Conservation (phyloP, 2,888 invertebrate genomes). For the Entomobrya multifasciata region DNA sequence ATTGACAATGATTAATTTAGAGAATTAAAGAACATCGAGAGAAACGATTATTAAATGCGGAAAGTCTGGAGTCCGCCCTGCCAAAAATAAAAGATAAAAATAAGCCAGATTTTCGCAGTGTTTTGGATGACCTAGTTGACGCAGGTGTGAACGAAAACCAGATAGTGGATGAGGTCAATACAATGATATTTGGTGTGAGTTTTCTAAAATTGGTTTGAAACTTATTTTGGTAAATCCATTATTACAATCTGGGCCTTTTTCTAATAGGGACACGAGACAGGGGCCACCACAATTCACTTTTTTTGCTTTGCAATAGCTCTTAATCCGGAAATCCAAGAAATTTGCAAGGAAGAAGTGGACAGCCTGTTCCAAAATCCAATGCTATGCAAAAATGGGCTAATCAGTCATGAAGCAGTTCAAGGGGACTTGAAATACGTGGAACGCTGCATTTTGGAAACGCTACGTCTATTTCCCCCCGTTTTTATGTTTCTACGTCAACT, state of each 20-base stretch:
- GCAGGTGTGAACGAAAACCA: conserved; percentile 32
- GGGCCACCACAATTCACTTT: conserved; percentile 29
- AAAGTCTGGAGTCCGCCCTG: too few relatives aligned
- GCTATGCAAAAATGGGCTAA: neutral
- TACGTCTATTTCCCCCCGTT: conserved; percentile 26
- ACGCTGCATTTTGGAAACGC: conserved; percentile 35
- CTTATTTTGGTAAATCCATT: too few relatives aligned
- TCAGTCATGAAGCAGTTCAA: conserved; percentile 1
- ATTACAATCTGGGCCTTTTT: neutral
- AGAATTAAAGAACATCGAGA: too few relatives aligned
- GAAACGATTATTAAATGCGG: too few relatives aligned
- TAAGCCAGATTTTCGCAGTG: neutral
- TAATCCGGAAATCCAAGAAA: neutral
- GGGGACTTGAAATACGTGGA: conserved; percentile 25
- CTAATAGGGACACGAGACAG: conserved; percentile 50
- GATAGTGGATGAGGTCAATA: conserved; percentile 51
- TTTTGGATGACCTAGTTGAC: conserved; percentile 20
- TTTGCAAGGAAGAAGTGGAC: conserved; percentile 25
- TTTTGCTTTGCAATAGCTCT: conserved; percentile 33
- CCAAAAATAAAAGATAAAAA: neutral
- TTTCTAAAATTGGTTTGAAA: too few relatives aligned
- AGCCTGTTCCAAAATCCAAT: neutral
- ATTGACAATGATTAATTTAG: too few relatives aligned
- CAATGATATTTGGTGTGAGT: conserved; percentile 46
- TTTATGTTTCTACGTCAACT: neutral